These are phyloP conservation scores for Drosophila rubida DNA, from an alignment of 2,888 invertebrate genomes.

Conservation along the genomic window DNA sequence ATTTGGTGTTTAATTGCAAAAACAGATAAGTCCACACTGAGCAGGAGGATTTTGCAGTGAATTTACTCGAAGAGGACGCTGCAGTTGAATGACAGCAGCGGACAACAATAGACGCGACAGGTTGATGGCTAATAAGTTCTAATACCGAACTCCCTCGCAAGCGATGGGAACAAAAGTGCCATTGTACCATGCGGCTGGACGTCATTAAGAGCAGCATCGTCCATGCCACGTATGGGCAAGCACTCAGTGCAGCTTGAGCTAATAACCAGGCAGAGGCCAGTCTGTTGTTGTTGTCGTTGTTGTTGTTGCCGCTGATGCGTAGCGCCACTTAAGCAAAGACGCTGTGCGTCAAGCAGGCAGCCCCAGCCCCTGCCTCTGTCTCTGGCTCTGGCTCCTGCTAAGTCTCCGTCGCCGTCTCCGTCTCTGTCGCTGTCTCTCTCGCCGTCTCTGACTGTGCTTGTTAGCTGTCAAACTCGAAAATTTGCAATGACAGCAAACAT, in stretches of 20 bases:
- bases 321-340: constrained; percentile 76
- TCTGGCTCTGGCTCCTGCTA: constrained; percentile 4
- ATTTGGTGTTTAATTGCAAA: too few relatives aligned
- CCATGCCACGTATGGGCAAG: constrained; percentile 41
- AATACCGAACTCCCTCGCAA: constrained; percentile 20
- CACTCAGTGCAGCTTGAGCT: constrained; percentile 54
- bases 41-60: too few relatives aligned
- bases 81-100: constrained; percentile 14
- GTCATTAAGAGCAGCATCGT: constrained; percentile 70
- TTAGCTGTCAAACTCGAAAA: constrained; percentile 84
- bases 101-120: constrained; percentile 25
- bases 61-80: background rate
- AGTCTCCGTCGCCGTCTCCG: background rate
- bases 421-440: constrained; percentile 4
- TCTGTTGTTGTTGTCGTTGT: background rate
- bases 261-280: constrained; percentile 55
- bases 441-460: constrained; percentile 65
- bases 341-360: constrained; percentile 62
- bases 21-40: too few relatives aligned
- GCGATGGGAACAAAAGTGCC: constrained; percentile 47
- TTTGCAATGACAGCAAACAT: constrained; percentile 84
- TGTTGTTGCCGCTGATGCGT: constrained; percentile 50
- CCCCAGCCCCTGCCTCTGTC: background rate
- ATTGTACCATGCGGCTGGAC: constrained; percentile 71
- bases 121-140: constrained; percentile 56